Base-by-base conservation (phyloP, 37 sponge, comb jelly and placozoan genomes). In the Beroe ovata region DNA sequence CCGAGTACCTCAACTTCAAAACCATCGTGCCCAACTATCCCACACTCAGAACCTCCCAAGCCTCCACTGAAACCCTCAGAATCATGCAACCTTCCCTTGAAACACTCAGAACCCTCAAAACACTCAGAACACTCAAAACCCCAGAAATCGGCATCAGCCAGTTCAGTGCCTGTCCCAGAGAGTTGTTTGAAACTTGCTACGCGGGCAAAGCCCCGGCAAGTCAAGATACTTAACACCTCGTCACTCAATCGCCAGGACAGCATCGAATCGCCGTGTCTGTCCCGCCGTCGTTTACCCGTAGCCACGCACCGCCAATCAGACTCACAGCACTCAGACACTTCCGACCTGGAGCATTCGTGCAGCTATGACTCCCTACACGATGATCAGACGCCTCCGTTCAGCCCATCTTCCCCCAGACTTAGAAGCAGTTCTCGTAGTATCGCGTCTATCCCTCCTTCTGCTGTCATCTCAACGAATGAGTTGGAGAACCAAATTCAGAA, bases 401-500 rank as follows among this genome's bases (percentile, higher is more conserved):
- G 11, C 0, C 36, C 69, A 1, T 4, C 18, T 29, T 66, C 69
- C 16, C 69, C 69, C 32, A 25, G 2, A 1, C 36, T 66, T 14
- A 4, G 32, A 11, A 4, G 18, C 36, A 25, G 26, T 25, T 3
- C 20, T 4, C 8, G 21, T 3, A 61, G 26, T 16, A 20, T 18
- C 34, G 69, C 34, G 29, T 47, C 54, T 47, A 47, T 47, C 6
- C 54, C 54, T 16, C 54, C 54, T 11, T 47, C 54, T 16, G 54
- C 54, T 11, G 1, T 66, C 25, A 66, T 66, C 14, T 66, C 69
- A 14, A 66, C 69, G 19, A 30, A 66, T 37, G 69, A 66, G 2
- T 66, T 66, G 35, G 69, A 66, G 35, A 66, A 14, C 30, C 69
- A 66, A 16, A 66, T 29, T 25, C 36, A 66, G 36, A 66, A 66